Conservation (phyloP, 1,140 invertebrate genomes). For the Lasioglossum baleicum region DNA sequence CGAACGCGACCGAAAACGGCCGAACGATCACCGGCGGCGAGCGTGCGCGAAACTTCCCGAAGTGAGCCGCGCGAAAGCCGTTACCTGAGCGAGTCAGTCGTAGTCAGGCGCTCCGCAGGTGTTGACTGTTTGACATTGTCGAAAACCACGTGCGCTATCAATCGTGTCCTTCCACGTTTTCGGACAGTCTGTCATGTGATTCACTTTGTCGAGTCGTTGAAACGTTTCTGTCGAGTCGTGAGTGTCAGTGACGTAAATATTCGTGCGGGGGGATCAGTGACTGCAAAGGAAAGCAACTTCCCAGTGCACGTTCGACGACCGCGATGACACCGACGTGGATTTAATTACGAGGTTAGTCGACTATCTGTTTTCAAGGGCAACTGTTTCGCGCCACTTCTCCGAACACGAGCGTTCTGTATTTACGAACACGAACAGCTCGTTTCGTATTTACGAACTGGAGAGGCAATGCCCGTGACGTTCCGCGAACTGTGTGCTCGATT, state of each 20-base stretch:
- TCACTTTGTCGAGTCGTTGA: background rate
- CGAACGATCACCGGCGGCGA: conserved; percentile 22
- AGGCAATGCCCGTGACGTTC: background rate
- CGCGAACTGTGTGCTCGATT: background rate
- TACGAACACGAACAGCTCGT: no score
- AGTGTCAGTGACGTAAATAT: conserved; percentile 23
- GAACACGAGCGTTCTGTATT: no score
- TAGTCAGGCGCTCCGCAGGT: conserved; percentile 26
- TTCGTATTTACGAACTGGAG: no score
- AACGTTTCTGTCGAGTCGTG: background rate
- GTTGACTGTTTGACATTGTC: background rate
- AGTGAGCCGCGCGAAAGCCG: conserved; percentile 57
- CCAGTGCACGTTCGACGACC: background rate
- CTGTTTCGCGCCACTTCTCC: background rate
- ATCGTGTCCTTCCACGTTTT: background rate
- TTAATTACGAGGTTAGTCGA: conserved; percentile 43
- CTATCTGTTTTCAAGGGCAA: background rate
- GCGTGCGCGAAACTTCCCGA: conserved; percentile 51
- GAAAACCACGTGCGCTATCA: background rate
- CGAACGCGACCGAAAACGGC: conserved; percentile 31
- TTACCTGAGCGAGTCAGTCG: conserved; percentile 50
- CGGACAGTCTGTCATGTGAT: background rate
- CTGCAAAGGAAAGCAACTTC: background rate
- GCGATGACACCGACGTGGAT: conserved; percentile 35
- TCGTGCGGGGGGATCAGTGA: conserved; percentile 1